Evolutionary conservation across 2,888 invertebrate genomes (phyloP).

Genomic region (Pheosia gnoma): DNA sequence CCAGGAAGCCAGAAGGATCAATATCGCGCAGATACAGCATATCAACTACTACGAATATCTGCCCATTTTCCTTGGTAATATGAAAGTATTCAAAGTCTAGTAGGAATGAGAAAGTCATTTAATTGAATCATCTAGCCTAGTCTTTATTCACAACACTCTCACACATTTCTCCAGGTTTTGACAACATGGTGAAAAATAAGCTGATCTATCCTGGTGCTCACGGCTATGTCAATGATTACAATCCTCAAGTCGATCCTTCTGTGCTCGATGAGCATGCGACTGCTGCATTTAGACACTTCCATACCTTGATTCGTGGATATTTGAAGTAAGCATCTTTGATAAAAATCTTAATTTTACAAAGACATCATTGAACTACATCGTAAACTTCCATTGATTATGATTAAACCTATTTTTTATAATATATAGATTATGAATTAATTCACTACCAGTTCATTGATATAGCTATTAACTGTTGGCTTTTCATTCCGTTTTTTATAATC

Average conservation of each 20-base stretch:
- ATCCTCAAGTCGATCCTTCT: slow-evolving; percentile 86
- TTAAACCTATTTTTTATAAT: too few species aligned
- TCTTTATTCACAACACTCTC: too few species aligned
- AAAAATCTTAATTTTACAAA: too few species aligned
- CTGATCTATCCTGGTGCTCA: slow-evolving; percentile 84
- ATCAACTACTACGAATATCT: slow-evolving; percentile 91
- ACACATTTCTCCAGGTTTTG: slow-evolving; percentile 71
- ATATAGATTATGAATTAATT: too few species aligned
- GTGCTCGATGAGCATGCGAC: slow-evolving; percentile 88
- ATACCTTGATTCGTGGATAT: slow-evolving; percentile 87
- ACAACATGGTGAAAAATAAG: slow-evolving; percentile 86
- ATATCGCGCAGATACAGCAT: slow-evolving; percentile 88
- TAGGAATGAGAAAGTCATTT: not conserved
- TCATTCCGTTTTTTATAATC: too few species aligned
- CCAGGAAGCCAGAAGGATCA: slow-evolving; percentile 89
- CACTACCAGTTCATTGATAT: too few species aligned
- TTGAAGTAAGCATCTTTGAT: slow-evolving; percentile 83
- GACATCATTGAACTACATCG: too few species aligned
- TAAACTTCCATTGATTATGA: too few species aligned
- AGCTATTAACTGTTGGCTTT: too few species aligned
- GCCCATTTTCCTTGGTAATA: slow-evolving; percentile 88
- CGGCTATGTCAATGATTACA: slow-evolving; percentile 87
- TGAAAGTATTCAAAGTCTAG: not conserved
- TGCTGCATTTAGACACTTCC: slow-evolving; percentile 90
- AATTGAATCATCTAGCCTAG: not conserved